Evolutionary conservation across 2,113 vertebrate genomes (phyloP), one percentile per base, ranked within the genome.

Genomic region (Otis tarda): DNA sequence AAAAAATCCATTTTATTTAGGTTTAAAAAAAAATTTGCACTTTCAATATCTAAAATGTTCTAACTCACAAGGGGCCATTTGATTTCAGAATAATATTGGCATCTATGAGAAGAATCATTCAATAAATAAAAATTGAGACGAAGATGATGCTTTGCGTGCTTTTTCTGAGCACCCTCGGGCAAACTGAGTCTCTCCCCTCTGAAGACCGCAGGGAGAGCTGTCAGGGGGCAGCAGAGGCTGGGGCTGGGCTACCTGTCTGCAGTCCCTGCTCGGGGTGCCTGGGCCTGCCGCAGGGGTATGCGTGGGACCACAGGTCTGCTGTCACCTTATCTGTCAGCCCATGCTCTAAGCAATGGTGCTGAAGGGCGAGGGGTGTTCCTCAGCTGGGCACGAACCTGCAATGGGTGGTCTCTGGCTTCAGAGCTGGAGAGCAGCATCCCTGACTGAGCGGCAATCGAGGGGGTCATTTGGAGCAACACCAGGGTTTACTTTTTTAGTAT

Each of bases 311-410:
- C 17, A 52, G 67, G 22, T 87, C 41, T 52, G 14, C 59, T 64
- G 39, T 35, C 33, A 33, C 37, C 33, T 70, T 37, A 2, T 19
- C 2, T 8, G 22, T 61, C 63, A 89, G 31, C 63, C 68, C 25
- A 0, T 5, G 24, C 60, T 74, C 47, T 41, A 25, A 68, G 19
- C 39, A 52, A 5, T 0, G 2, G 10, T 71, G 41, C 28, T 68
- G 12, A 12, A 22, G 28, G n/a, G 14, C 1, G 3, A 45, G 13
- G 5, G 4, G 4, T 47, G 4, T 53, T 94, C 27, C 11, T 31
- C n/a, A 67, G 17, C 41, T 53, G 74, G 41, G 23, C 4, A 13
- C 8, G 12, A 60, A 24, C 20, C 20, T 67, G 22, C 64, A 22
- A 3, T 1, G 1, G 24, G 2, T 3, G 4, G 21, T 65, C 6